Base-by-base conservation (phyloP, 2,113 vertebrate genomes). In the Xerus inauris region DNA sequence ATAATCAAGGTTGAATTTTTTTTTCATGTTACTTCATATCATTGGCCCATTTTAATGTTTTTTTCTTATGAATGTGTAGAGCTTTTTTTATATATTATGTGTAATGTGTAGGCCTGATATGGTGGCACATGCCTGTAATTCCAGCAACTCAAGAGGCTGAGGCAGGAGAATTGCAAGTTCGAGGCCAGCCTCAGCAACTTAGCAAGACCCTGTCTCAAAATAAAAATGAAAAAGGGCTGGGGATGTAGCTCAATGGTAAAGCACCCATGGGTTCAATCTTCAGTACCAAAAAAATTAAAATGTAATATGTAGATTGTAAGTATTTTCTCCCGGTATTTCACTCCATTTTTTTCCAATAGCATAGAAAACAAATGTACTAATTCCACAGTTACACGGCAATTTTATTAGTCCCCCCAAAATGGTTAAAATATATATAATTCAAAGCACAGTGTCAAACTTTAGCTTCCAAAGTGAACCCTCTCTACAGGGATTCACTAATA, bases 381-480 rank as follows among this genome's bases (percentile, higher is more conserved):
- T 47, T 51, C 4, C n/a, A 62, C 1, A 80, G 17, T 59, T 79
- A 51, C 3, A 67, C 22, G 8, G 42, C 40, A 79, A 45, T 67
- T 94, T 95, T 76, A 35, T 54, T 85, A 42, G 59, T 91, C 65
- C 76, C 76, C 64, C 32, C 76, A 84, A 72, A 62, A 45, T 14
- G 0, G 8, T 57, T 76, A 91, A 93, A 95, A 76, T 54, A 75
- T 5, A 87, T 49, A 17, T 42, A 87, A 87, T 4, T 82, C 8
- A 85, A 94, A 84, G 49, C 57, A 80, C 40, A 91, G 26, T 7
- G 4, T 86, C 62, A 89, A 91, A 82, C 24, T 89, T 91, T 62
- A 92, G 72, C 45, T 92, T 73, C 42, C 30, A 49, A 54, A 69
- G 22, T 30, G 38, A 62, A 57, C 7, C 20, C 20, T 57, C 54